Evolutionary conservation across 2,888 invertebrate species (phyloP).

Genomic region (Meiosimyza decipiens): DNA sequence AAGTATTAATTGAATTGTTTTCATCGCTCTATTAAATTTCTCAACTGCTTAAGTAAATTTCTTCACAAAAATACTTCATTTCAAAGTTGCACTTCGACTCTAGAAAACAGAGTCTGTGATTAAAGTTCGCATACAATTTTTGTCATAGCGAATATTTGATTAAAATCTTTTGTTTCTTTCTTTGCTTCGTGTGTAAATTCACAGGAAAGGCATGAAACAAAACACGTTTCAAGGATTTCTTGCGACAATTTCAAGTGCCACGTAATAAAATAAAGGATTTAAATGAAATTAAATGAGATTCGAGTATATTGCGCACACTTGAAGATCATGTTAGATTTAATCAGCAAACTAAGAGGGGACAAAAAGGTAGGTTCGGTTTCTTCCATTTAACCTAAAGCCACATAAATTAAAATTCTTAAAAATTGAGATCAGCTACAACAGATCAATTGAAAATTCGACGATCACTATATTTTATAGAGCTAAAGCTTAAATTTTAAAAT

Average conservation of each 20-base stretch:
- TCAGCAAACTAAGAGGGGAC: background rate
- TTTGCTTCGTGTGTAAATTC: slow-evolving; percentile 60
- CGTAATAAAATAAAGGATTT: background rate
- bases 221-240: slow-evolving; percentile 53
- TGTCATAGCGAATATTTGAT: too few relatives aligned
- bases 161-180: background rate
- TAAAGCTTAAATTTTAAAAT: too few relatives aligned
- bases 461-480: background rate
- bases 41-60: too few relatives aligned
- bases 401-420: too few relatives aligned
- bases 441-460: background rate
- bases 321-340: slow-evolving; percentile 8
- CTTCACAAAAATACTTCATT: too few relatives aligned
- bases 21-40: too few relatives aligned
- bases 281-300: slow-evolving; percentile 11
- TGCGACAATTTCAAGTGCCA: slow-evolving; percentile 1
- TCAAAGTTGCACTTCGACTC: too few relatives aligned
- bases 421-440: slow-evolving; percentile 3
- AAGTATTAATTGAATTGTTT: too few relatives aligned
- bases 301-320: slow-evolving; percentile 1
- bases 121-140: too few relatives aligned
- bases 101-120: too few relatives aligned
- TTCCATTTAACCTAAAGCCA: too few relatives aligned
- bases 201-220: slow-evolving; percentile 66
- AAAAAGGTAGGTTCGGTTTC: background rate